Evolutionary conservation across 2,888 invertebrate genomes (phyloP), one percentile per base, ranked within the genome.

Genomic region (Griposia aprilina): DNA sequence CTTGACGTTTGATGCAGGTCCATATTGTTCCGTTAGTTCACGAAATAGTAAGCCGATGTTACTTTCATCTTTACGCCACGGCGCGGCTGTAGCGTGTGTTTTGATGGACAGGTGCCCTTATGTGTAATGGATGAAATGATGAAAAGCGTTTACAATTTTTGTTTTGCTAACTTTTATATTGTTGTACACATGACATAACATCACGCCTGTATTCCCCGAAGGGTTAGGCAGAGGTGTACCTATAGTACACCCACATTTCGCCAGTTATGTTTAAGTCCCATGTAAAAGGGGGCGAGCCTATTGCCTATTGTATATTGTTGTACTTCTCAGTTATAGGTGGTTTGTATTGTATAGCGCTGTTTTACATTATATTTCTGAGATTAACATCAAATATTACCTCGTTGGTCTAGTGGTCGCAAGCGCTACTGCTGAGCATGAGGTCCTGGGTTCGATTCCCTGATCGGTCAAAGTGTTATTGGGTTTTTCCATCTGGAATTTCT

Each of bases 1-100:
- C 30, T 75, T 81, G 76, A 76, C 74, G 36, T 84, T 78, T 86
- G 82, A 88, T 76, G 74, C 78, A 84, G 84, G 87, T 78, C 57
- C 74, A 72, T 80, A 74, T 75, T 80, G 72, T 84, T 73, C 55
- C 52, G 68, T 79, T 75, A 48, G 45, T 70, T 74, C 67, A 77
- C 59, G 66, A 74, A 87, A 85, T 76, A 70, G 76, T 80, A 20
- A 45, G 60, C 73, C 62, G 62, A 41, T 75, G 62, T 78, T 78
- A 78, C 79, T 85, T 84, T 84, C 63, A 80, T 78, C 69, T 75
- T 75, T 52, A n/a, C 23, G 23, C 10, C 30, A 20, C 48, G 52
- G 55, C 23, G 68, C 50, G 74, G 23, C 20, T 67, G 0, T 15
- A 15, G 23, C 62, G 72, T 74, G 71, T 36, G 45, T n/a, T 80